Evolutionary conservation across 2,888 invertebrate species (phyloP).

Genomic region (Torymus aiolomorphi): DNA sequence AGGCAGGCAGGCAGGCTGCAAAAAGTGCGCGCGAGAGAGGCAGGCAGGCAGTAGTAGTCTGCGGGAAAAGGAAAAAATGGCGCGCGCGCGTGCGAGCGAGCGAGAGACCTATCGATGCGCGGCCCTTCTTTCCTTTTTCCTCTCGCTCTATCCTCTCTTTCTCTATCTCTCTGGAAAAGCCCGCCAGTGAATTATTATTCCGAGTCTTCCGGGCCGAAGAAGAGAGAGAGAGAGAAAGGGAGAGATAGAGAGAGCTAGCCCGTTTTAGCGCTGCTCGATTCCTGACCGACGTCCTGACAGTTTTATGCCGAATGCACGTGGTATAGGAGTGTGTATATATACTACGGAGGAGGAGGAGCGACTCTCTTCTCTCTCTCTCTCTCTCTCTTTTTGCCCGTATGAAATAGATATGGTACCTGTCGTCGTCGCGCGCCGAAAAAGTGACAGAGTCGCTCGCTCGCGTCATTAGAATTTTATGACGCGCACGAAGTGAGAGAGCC

Average conservation of each 20-base stretch:
- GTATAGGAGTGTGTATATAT: no score
- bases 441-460: not conserved
- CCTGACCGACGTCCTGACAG: not conserved
- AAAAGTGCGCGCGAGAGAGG: conserved; percentile 4
- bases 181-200: conserved; percentile 42
- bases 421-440: not conserved
- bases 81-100: not conserved
- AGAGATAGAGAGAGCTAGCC: conserved; percentile 12
- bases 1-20: not conserved
- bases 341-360: no score
- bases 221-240: conserved; percentile 19
- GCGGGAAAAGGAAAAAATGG: conserved; percentile 30
- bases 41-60: conserved; percentile 3
- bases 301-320: conserved; percentile 23
- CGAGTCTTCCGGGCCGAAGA: conserved; percentile 18
- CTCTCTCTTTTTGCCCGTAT: not conserved
- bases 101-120: conserved; percentile 41
- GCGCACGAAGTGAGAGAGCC: not conserved
- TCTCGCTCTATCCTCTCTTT: conserved; percentile 45
- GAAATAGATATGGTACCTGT: conserved; percentile 5
- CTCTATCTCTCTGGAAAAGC: conserved; percentile 1
- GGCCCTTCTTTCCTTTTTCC: conserved; percentile 44
- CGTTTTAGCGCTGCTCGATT: not conserved
- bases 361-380: no score
- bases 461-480: conserved; percentile 42